These are phyloP conservation scores for Aculops lycopersici DNA, from an alignment of 1,140 invertebrate genomes.

Conservation along the genomic window DNA sequence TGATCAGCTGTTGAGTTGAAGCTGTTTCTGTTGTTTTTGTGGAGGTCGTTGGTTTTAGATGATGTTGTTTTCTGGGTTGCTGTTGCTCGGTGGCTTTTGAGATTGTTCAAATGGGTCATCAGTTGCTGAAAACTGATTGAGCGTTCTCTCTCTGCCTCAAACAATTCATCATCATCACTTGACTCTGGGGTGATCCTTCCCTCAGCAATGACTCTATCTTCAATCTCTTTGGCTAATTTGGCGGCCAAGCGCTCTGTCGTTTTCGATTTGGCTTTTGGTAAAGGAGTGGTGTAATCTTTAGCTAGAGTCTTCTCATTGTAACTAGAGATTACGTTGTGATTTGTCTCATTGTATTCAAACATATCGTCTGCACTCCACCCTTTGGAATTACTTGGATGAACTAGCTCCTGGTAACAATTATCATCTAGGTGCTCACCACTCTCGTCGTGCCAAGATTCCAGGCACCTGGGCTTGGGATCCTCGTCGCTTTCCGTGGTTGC, in stretches of 20 bases:
- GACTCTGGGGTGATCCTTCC: background rate
- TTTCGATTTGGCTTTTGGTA: background rate
- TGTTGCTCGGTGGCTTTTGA: background rate
- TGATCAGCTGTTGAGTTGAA: background rate
- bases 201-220: background rate
- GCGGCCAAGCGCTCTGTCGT: background rate
- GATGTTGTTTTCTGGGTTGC: background rate
- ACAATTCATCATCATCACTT: background rate
- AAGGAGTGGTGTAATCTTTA: background rate
- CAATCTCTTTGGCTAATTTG: background rate
- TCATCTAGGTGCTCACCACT: too few relatives aligned
- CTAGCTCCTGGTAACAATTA: too few relatives aligned
- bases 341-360: background rate
- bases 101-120: background rate
- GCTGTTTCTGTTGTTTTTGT: background rate
- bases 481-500: too few relatives aligned
- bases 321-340: background rate
- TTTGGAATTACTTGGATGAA: background rate
- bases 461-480: too few relatives aligned
- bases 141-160: background rate
- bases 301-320: background rate
- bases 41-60: background rate
- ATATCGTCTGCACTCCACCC: background rate
- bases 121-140: background rate
- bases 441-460: too few relatives aligned